A percentile compares a stretch with the other conserved stretches of the same genome.
Conservation (phyloP, 2,113 vertebrate genomes). For the Etheostoma spectabile region DNA sequence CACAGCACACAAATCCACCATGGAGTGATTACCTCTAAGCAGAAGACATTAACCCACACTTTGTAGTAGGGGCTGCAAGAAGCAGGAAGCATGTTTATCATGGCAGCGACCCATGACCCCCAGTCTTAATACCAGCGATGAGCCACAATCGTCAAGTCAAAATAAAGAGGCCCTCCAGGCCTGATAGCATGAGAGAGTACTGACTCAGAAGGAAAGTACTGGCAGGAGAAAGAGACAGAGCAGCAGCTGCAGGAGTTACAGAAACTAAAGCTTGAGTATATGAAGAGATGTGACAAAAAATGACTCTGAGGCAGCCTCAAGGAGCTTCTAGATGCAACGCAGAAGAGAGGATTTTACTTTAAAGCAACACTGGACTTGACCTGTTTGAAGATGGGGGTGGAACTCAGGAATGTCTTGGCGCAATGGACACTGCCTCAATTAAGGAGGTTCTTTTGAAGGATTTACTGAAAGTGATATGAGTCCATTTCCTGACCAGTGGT, state of each 20-base stretch:
- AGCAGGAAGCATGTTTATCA: constrained; percentile 45
- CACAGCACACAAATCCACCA: not conserved
- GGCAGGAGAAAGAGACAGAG: constrained; percentile 33
- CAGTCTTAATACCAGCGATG: constrained; percentile 40
- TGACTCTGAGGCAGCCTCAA: constrained; percentile 6
- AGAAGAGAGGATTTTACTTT: not conserved
- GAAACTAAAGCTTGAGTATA: constrained; percentile 4
- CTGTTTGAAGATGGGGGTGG: not conserved
- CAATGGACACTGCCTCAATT: not conserved
- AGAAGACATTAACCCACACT: constrained; percentile 19
- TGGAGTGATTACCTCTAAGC: not conserved
- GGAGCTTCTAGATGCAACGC: not conserved
- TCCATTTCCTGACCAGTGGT: not conserved
- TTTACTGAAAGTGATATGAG: not conserved
- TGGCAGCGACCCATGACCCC: constrained; percentile 48
- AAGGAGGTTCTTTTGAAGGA: not conserved
- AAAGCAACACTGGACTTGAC: constrained; percentile 8
- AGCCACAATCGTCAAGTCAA: constrained; percentile 47
- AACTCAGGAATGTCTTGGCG: not conserved
- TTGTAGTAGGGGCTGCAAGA: constrained; percentile 19
- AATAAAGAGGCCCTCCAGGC: constrained; percentile 50
- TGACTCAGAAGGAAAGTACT: constrained; percentile 54
- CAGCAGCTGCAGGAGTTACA: constrained; percentile 38
- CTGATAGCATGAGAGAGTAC: constrained; percentile 43
- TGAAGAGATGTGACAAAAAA: constrained; percentile 31